Percentiles rank a stretch among this genome's conserved stretches.
phyloP scores from a whole-genome alignment of 2,797 vertebrate genomes.

The Coregonus sp. region DNA sequence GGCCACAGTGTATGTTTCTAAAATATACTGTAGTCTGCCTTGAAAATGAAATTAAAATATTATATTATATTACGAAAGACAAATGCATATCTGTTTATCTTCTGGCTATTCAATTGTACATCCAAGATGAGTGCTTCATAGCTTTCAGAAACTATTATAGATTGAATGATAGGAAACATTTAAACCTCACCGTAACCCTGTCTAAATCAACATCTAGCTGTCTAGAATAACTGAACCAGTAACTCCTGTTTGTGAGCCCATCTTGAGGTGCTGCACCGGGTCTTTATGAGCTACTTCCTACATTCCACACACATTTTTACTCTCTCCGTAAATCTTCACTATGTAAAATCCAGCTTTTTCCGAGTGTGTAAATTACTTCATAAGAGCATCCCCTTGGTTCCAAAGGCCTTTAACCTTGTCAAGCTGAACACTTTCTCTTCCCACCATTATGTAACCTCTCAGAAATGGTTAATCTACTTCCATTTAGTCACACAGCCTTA shows the following conservation, averaged over 20 bases:
- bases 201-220: slow-evolving; percentile 9
- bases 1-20: background rate
- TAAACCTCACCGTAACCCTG: background rate
- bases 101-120: background rate
- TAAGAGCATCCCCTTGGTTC: slow-evolving; percentile 18
- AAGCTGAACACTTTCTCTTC: background rate
- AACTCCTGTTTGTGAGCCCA: background rate
- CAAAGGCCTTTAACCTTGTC: slow-evolving; percentile 6
- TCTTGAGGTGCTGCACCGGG: background rate
- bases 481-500: background rate
- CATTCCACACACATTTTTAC: slow-evolving; percentile 23
- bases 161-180: background rate
- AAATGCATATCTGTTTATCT: background rate
- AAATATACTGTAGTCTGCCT: background rate
- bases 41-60: background rate
- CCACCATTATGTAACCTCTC: background rate
- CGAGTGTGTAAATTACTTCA: slow-evolving; percentile 24
- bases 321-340: slow-evolving; percentile 24
- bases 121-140: background rate
- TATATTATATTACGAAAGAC: too few species aligned
- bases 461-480: background rate
- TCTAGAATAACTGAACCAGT: background rate
- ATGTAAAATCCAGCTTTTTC: background rate
- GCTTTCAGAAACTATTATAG: background rate
- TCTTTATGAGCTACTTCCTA: slow-evolving; percentile 12